Base-by-base conservation (phyloP, 2,797 vertebrate species). In the Amazona finschi region DNA sequence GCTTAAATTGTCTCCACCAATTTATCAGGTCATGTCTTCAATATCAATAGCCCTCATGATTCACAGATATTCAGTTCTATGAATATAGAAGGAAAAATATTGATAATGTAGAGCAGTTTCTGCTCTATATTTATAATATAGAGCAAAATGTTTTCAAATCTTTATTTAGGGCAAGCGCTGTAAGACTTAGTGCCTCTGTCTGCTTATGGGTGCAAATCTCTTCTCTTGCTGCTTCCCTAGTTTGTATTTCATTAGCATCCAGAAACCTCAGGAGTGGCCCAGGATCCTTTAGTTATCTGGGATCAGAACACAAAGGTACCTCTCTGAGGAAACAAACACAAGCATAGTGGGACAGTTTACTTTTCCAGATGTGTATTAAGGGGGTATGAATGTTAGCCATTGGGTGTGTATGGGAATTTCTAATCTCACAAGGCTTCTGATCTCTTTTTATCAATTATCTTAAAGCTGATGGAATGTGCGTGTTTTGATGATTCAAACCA, bases 391-490 rank as follows among this genome's bases (percentile, higher is more conserved):
- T 85, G 28, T 27, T 53, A 65, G 24, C 9, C 19, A 14, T 5
- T 47, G 38, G 13, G 3, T 21, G 55, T 2, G 2, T 36, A 16
- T 0, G 0, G 43, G 19, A 84, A 65, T 38, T 84, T 58, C 22
- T 74, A 6, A 28, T 77, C 38, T 87, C 9, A 3, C 7, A 4
- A 61, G 27, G 5, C 3, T 61, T 71, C 38, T 43, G 15, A 24
- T 70, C 17, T 76, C 30, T 81, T 62, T 92, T 78, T 66, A 38
- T 43, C 89, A 74, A 76, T 78, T 62, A 65, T 55, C 21, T 73
- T 85, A 88, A n/a, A 50, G 18, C 24, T 69, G 13, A 39, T 24
- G 5, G 30, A 74, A 71, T 44, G 11, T 31, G 7, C 28, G 30
- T 31, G 15, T 57, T 93, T 57, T 64, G 52, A 24, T 61, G 20